These are phyloP conservation scores for Enchytraeus crypticus DNA, from an alignment of 2,888 invertebrate species.

Conservation along the genomic window DNA sequence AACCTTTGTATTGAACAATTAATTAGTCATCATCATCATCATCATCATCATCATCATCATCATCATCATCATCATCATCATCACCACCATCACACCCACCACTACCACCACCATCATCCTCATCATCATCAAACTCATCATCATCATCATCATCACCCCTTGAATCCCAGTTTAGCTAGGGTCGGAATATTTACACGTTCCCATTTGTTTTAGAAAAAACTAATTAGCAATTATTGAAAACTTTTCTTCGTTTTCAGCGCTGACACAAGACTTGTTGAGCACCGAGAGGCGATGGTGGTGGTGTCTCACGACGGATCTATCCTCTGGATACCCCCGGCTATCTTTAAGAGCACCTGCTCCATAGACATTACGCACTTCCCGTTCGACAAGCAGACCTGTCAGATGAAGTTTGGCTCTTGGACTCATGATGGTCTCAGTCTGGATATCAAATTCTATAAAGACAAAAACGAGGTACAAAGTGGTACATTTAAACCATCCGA, in stretches of 20 bases:
- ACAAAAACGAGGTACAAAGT: conserved; percentile 2
- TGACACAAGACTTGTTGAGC: conserved; percentile 43
- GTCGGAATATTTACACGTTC: neutral
- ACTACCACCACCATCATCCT: neutral
- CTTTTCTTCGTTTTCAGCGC: conserved; percentile 33
- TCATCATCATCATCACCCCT: too few species aligned
- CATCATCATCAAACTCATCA: too few species aligned
- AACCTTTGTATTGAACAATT: too few species aligned
- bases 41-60: conserved; percentile 7
- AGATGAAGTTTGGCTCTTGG: conserved; percentile 47
- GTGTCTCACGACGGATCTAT: conserved; percentile 35
- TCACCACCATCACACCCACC: conserved; percentile 1
- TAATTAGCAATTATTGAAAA: neutral
- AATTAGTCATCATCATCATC: too few species aligned
- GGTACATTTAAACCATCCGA: too few species aligned
- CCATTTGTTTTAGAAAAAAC: neutral
- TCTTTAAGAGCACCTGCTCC: conserved; percentile 44
- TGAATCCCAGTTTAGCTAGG: too few species aligned
- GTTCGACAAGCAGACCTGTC: conserved; percentile 44
- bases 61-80: conserved; percentile 8
- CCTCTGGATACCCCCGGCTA: conserved; percentile 38
- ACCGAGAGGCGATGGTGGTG: conserved; percentile 42
- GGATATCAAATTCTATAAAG: conserved; percentile 31
- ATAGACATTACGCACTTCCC: conserved; percentile 46
- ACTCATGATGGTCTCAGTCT: conserved; percentile 40